Evolutionary conservation across 2,888 invertebrate genomes (phyloP).

Genomic region (Anoplius nigerrimus): DNA sequence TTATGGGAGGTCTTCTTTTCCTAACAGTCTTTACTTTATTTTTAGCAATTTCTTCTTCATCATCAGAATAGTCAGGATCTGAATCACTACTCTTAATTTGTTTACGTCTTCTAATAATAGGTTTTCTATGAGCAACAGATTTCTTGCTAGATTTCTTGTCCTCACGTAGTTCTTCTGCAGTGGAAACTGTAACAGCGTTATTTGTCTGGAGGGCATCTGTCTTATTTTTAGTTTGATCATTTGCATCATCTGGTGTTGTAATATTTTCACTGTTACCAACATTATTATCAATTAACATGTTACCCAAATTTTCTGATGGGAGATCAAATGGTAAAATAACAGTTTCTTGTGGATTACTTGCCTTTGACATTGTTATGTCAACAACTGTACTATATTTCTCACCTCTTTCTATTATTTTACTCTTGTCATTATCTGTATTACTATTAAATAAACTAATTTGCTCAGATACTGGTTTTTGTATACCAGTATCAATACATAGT

Average conservation of each 20-base stretch:
- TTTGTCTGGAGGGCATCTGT: background rate
- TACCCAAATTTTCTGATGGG: background rate
- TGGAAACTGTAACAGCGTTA: background rate
- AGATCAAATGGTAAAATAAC: background rate
- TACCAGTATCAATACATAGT: slow-evolving; percentile 31
- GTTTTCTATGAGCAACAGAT: too few species aligned
- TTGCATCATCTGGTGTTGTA: background rate
- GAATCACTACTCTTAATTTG: slow-evolving; percentile 39
- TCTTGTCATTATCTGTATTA: background rate
- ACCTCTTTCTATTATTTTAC: too few species aligned
- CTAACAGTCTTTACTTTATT: slow-evolving; percentile 21
- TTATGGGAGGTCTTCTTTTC: background rate
- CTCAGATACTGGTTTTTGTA: background rate
- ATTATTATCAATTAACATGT: background rate
- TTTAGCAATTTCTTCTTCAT: slow-evolving; percentile 5
- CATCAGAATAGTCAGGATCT: slow-evolving; percentile 47
- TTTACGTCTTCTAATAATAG: slow-evolving; percentile 26
- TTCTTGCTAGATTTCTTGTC: background rate
- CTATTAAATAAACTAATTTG: background rate
- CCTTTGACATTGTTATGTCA: background rate
- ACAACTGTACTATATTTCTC: background rate
- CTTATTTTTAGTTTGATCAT: background rate
- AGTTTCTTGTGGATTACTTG: background rate
- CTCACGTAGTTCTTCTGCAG: background rate
- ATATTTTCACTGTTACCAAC: slow-evolving; percentile 1